Percentiles rank a stretch among this genome's conserved stretches.
phyloP scores from a whole-genome alignment of 2,888 invertebrate genomes.

The Eubasilissa splendida region DNA sequence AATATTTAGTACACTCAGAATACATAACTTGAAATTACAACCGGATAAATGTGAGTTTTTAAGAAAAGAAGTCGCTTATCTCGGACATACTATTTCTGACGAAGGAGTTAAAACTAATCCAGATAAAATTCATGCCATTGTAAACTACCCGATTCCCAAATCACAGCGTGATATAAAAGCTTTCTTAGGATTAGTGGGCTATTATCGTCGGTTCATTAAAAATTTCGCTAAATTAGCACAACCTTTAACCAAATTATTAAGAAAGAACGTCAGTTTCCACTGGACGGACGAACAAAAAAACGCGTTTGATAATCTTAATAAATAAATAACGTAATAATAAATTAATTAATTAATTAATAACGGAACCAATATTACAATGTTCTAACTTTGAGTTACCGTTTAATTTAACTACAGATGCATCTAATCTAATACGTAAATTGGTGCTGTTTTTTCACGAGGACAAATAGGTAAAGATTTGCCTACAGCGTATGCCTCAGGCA shows the following conservation, averaged over 20 bases:
- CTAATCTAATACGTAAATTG: conserved; percentile 10
- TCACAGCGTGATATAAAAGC: neutral
- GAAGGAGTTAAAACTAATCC: conserved; percentile 18
- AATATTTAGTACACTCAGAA: no score
- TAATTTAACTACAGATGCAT: conserved; percentile 30
- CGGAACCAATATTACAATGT: conserved; percentile 29
- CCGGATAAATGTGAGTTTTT: no score
- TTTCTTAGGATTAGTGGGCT: conserved; percentile 22
- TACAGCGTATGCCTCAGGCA: conserved; percentile 15
- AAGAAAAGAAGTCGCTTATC: no score
- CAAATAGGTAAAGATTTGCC: neutral
- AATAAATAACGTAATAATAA: no score
- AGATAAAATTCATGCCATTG: conserved; percentile 6
- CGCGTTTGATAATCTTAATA: conserved; percentile 5
- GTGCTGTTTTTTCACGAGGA: neutral
- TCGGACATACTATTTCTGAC: neutral
- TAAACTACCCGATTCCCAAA: neutral
- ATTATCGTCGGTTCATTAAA: conserved; percentile 15
- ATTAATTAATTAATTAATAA: no score
- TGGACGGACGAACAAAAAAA: conserved; percentile 10
- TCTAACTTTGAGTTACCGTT: conserved; percentile 6
- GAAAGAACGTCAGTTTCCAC: conserved; percentile 17
- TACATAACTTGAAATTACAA: neutral
- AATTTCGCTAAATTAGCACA: conserved; percentile 12
- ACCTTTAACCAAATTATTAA: conserved; percentile 24